Conservation (phyloP, 2,888 invertebrate species). For the Therioaphis trifolii region DNA sequence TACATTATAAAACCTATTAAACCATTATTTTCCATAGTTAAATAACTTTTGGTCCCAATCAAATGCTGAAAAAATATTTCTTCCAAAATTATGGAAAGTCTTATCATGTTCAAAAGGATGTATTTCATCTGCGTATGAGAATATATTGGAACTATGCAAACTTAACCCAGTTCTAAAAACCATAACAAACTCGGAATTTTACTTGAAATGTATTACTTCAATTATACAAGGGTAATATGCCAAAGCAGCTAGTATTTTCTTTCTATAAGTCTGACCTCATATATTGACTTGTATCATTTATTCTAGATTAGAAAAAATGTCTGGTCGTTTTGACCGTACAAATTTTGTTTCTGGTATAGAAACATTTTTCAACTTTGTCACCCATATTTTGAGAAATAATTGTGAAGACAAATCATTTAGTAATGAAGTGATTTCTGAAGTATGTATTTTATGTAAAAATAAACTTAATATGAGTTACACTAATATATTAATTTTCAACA, state of each 20-base stretch:
- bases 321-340: constrained; percentile 52
- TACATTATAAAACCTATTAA: not conserved
- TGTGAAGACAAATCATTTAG: constrained; percentile 17
- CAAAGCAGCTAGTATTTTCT: not conserved
- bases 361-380: constrained; percentile 50
- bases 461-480: not conserved
- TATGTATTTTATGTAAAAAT: constrained; percentile 3
- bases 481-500: constrained; percentile 21
- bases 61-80: constrained; percentile 60
- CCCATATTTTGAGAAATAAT: constrained; percentile 40
- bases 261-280: not conserved
- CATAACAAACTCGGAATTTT: constrained; percentile 32
- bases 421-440: constrained; percentile 26
- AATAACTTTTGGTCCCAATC: constrained; percentile 51
- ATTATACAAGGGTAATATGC: constrained; percentile 46
- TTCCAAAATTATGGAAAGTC: constrained; percentile 56
- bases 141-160: constrained; percentile 42
- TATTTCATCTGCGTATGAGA: constrained; percentile 56
- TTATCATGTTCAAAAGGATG: constrained; percentile 56
- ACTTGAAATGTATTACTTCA: constrained; percentile 48
- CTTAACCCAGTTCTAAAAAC: constrained; percentile 25
- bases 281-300: not conserved
- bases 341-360: constrained; percentile 57
- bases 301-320: constrained; percentile 56
- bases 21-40: constrained; percentile 31